Percentiles rank a stretch among this genome's conserved stretches.
Conservation (phyloP, 2,113 vertebrate species). For the Trogon melanurus region DNA sequence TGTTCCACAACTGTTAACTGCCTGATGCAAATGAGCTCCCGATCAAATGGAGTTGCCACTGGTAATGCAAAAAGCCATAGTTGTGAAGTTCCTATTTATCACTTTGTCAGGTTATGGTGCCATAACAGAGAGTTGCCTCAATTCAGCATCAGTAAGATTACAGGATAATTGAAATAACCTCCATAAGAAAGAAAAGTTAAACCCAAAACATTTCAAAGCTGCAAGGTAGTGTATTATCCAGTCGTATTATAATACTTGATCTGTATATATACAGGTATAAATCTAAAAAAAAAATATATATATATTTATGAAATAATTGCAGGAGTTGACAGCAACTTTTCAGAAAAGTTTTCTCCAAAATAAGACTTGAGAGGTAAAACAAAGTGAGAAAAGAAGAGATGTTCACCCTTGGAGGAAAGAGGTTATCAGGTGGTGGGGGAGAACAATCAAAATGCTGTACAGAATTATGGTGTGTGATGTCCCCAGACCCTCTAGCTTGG, state of each 20-base stretch:
- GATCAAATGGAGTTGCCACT: not conserved
- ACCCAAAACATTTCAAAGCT: not conserved
- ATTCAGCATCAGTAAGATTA: not conserved
- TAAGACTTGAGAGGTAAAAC: not conserved
- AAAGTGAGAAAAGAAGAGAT: not conserved
- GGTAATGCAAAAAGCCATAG: not conserved
- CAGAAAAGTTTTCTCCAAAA: not conserved
- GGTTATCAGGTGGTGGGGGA: not conserved
- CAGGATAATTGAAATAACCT: not conserved
- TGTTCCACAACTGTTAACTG: not conserved
- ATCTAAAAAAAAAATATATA: not conserved
- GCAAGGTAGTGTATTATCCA: not conserved
- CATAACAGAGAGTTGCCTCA: not conserved
- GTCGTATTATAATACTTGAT: not conserved
- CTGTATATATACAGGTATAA: not conserved
- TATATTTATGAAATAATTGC: not conserved
- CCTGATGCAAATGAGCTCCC: not conserved
- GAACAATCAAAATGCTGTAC: not conserved
- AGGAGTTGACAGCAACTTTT: not conserved
- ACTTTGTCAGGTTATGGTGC: not conserved
- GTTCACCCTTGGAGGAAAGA: not conserved
- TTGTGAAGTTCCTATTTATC: not conserved
- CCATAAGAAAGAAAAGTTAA: not conserved
- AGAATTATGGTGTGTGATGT: not conserved
- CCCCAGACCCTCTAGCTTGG: not conserved